Evolutionary conservation across 2,888 invertebrate species (phyloP), one percentile per base, ranked within the genome.

Genomic region (Volucella inanis): DNA sequence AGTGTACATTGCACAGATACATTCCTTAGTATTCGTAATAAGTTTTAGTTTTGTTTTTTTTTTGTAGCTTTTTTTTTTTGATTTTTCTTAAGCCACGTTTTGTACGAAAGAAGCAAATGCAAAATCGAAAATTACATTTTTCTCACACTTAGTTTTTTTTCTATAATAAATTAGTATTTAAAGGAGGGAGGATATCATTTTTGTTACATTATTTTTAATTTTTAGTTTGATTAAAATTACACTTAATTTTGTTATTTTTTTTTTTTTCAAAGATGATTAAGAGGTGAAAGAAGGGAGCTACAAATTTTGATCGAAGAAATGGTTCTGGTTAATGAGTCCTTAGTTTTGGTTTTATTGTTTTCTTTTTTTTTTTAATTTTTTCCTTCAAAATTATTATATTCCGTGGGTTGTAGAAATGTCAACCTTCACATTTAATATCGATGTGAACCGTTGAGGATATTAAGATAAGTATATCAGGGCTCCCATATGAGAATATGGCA

Each of bases 91-190:
- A 81, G 83, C 83, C 72, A 83, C 68, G 15, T 81, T 78, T 76
- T 78, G 72, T 78, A 78, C 78, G 68, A 83, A 71, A 72, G 71
- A 82, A 76, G 61, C 71, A 77, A 82, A 59, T 72, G 72, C 78
- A 78, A 65, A 62, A 72, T 78, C 57, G 59, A 75, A 68, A 75
- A 68, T 64, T 67, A 62, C 52, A 61, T 67, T 79, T 74, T 55
- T 78, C 57, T 65, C 54, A 67, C 61, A 74, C 62, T 62, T 65
- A 47, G 41, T 62, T 76, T 65, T 62, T 31, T 39, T 61, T 45
- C 31, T 31, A 31, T 31, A 31, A 31, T 31, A 31, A 31, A 31
- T 31, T 31, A 31, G 18, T 14, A 67, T 59, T 61, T 50, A 61
- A 67, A 79, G 65, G 79, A 79, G 74, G 74, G 74, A 79, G 74